Evolutionary conservation across 2,888 invertebrate genomes (phyloP).

Genomic region (Mayetiola destructor): DNA sequence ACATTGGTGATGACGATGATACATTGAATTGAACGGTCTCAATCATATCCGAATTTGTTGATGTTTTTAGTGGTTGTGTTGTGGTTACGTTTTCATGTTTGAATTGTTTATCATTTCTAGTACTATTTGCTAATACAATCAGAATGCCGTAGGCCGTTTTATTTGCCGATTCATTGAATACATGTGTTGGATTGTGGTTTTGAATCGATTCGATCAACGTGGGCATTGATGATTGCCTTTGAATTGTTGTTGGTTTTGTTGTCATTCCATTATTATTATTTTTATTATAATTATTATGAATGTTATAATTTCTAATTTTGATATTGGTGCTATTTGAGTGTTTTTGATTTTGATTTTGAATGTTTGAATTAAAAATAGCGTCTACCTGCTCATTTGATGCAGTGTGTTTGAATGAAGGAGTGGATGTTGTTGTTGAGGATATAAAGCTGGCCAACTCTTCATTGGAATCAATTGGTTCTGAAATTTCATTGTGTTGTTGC

Average conservation of each 20-base stretch:
- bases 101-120: neutral
- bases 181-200: neutral
- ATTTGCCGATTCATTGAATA: neutral
- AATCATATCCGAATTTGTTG: neutral
- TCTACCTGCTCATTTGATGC: constrained; percentile 17
- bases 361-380: constrained; percentile 15
- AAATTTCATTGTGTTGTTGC: too few species aligned
- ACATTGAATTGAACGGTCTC: neutral
- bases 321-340: too few species aligned
- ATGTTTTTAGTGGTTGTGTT: neutral
- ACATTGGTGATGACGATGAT: neutral
- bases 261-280: constrained; percentile 13
- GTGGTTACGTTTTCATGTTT: neutral
- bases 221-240: constrained; percentile 7
- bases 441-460: constrained; percentile 4
- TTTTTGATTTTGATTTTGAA: constrained; percentile 20
- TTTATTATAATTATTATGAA: too few species aligned
- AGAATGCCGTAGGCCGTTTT: neutral
- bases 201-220: neutral
- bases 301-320: too few species aligned
- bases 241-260: constrained; percentile 17
- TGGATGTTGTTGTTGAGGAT: constrained; percentile 14
- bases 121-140: constrained; percentile 4
- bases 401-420: constrained; percentile 13
- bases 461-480: constrained; percentile 1